Evolutionary conservation across 92 coral and sea anemone genomes (phyloP).

Genomic region (Pocillopora meandrina): DNA sequence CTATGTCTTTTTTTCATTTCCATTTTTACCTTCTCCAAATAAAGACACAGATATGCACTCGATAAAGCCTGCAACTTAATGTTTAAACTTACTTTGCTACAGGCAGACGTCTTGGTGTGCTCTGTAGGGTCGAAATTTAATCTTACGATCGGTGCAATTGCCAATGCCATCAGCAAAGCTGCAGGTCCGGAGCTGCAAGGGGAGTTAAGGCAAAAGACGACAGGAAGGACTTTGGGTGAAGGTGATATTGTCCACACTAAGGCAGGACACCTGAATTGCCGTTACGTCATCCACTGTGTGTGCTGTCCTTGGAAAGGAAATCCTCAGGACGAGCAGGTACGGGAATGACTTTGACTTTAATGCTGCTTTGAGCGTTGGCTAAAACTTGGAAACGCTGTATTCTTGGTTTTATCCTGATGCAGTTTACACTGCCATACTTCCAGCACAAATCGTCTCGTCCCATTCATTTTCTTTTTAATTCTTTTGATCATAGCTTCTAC

Average conservation of each 20-base stretch:
- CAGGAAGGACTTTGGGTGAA: slow-evolving; percentile 11
- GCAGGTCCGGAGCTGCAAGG: slow-evolving; percentile 55
- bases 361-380: background rate
- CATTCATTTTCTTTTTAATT: too few species aligned
- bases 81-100: background rate
- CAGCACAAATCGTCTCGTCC: too few species aligned
- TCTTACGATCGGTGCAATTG: slow-evolving; percentile 48
- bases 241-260: slow-evolving; percentile 54
- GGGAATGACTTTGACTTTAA: background rate
- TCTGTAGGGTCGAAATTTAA: slow-evolving; percentile 39
- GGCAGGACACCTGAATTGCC: slow-evolving; percentile 59
- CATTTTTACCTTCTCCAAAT: too few species aligned
- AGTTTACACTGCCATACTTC: too few species aligned
- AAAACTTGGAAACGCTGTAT: background rate
- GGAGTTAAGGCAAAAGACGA: slow-evolving; percentile 16
- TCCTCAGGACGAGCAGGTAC: slow-evolving; percentile 16
- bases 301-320: slow-evolving; percentile 69
- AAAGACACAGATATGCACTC: too few species aligned
- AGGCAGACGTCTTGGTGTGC: slow-evolving; percentile 46
- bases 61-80: too few species aligned
- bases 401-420: too few species aligned
- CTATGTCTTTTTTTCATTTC: too few species aligned
- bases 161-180: slow-evolving; percentile 57
- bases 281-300: slow-evolving; percentile 59
- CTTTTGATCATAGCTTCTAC: slow-evolving; percentile 36